Conservation (phyloP, 2,888 invertebrate species). For the Oxyscelio sp. region DNA sequence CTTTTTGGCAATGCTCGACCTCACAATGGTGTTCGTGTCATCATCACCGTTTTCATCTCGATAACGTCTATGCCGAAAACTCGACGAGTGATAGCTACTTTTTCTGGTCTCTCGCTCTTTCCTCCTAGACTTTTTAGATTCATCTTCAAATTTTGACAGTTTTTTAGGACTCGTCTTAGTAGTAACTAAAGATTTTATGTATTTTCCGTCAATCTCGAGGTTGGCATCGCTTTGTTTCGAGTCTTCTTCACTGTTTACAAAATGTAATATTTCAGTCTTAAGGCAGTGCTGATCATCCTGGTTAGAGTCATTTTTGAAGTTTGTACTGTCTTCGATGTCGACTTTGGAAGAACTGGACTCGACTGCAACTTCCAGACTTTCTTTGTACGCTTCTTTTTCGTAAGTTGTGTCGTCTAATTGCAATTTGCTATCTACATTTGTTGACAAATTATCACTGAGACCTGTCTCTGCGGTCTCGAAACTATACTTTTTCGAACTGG, state of each 20-base stretch:
- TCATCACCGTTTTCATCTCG: slow-evolving; percentile 52
- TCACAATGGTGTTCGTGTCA: slow-evolving; percentile 64
- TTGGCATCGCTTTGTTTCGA: slow-evolving; percentile 67
- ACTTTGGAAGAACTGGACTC: slow-evolving; percentile 42
- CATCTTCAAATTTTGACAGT: slow-evolving; percentile 27
- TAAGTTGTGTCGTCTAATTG: slow-evolving; percentile 9
- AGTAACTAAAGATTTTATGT: slow-evolving; percentile 85
- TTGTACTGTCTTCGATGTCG: slow-evolving; percentile 54
- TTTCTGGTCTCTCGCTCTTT: slow-evolving; percentile 32
- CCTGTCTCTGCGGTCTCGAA: slow-evolving; percentile 85
- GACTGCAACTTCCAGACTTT: neutral
- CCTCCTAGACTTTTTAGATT: slow-evolving; percentile 31
- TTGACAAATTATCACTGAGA: slow-evolving; percentile 25
- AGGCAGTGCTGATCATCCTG: slow-evolving; percentile 61
- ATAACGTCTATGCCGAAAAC: slow-evolving; percentile 44
- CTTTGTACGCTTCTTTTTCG: neutral
- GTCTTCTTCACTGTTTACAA: slow-evolving; percentile 25
- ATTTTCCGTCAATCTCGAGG: slow-evolving; percentile 86
- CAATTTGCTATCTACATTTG: slow-evolving; percentile 20
- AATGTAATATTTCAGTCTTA: slow-evolving; percentile 56
- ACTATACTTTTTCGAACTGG: slow-evolving; percentile 90
- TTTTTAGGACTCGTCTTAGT: slow-evolving; percentile 84
- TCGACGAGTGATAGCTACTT: slow-evolving; percentile 41
- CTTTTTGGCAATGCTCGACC: slow-evolving; percentile 74
- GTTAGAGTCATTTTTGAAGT: slow-evolving; percentile 14